Evolutionary conservation across 2,888 invertebrate genomes (phyloP), one percentile per base, ranked within the genome.

Genomic region (Cephus pulcher): DNA sequence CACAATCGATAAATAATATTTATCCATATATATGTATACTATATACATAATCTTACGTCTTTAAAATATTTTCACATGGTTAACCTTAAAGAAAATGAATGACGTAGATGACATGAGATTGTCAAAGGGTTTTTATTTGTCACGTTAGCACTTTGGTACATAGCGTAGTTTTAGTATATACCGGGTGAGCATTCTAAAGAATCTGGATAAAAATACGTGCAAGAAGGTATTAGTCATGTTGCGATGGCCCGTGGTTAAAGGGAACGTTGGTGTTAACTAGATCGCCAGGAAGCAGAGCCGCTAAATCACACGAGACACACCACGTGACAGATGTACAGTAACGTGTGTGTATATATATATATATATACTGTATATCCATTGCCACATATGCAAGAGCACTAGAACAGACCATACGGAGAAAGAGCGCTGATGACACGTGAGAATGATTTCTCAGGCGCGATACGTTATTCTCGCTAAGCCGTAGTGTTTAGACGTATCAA

Each of bases 141-240:
- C 56, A 2, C 56, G 23, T 56, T 56, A 56, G 9, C 56, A 56
- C 56, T 23, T 56, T 56, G 6, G 56, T 56, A 56, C 0, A 9
- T 9, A 23, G 56, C 56, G 9, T 56, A 56, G 9, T 56, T 9
- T 9, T 9, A 23, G 56, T 23, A 3, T 23, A 56, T 56, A 56
- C 23, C 56, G 56, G 23, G 56, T 56, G 56, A 56, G 23, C 56
- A 56, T 56, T 56, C 56, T 56, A 56, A 23, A 23, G 56, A 71
- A 82, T 82, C 81, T 78, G 81, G 89, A 89, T 86, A 89, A 89
- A 89, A 88, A 89, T 89, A 89, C 84, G 76, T 81, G 74, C 82
- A 82, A 80, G 83, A 82, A 86, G 84, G 82, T 84, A 88, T 88
- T 88, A 88, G 86, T 86, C 87, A 86, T 81, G 81, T 84, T 69